Base-by-base conservation (phyloP, 2,113 vertebrate species). In the Atherinomorus stipes region DNA sequence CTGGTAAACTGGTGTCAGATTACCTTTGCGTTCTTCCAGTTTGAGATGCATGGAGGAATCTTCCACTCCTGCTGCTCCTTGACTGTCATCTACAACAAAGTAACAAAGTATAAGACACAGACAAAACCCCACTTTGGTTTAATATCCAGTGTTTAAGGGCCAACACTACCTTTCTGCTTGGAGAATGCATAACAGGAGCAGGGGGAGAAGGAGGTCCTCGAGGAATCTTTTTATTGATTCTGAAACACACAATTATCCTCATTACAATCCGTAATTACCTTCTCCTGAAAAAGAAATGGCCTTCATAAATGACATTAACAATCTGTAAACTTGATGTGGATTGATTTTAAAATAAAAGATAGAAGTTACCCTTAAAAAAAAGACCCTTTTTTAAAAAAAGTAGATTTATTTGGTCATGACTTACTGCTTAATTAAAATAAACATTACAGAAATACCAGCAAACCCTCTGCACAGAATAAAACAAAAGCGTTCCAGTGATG, bases 11-110 rank as follows among this genome's bases (percentile, higher is more conserved):
- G 9, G 13, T 4, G 19, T 42, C 12, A 8, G 26, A 3, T 90
- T 94, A 99, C 97, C 96, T 99, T 99, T 50, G 97, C 98, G 66
- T 99, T 99, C 91, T 99, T 99, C 98, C 98, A 99, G 91, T 99
- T 99, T 84, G 98, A 99, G 91, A 99, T 99, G 88, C 98, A 99
- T 0, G 98, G 98, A 84, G 98, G 98, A 91, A 99, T 99, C 93
- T 98, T 99, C 98, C 98, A 99, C 56, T 99, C 98, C 67, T 99
- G 98, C 64, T 99, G 98, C 85, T 99, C 98, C 76, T 99, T 99
- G 26, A 99, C 98, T 0, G 98, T 99, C 98, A 99, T 99, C 98
- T 99, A 79, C 75, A 83, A 87, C 64, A 74, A 85, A 11, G 22
- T 25, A 9, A 42, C 19, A 68, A n/a, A 13, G 15, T 9, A 2